Evolutionary conservation across 2,113 vertebrate species (phyloP).

Genomic region (Ranitomeya imitator): DNA sequence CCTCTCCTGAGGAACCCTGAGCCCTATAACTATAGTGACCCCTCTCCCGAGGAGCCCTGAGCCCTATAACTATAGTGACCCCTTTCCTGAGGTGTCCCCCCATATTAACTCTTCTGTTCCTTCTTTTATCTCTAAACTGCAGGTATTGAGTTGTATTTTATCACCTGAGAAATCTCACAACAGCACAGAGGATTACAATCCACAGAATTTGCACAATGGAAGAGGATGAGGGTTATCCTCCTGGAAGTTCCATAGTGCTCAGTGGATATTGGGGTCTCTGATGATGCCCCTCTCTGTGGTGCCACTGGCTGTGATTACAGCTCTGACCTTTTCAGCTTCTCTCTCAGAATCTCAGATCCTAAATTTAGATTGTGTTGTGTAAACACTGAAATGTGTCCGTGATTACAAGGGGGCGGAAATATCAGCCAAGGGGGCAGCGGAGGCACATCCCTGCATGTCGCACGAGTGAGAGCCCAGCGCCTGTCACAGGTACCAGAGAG

Average conservation of each 20-base stretch:
- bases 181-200: background rate
- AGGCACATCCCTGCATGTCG: too few species aligned
- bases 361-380: background rate
- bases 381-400: background rate
- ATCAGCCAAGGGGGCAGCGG: too few species aligned
- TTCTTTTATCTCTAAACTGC: background rate
- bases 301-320: background rate
- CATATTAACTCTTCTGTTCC: background rate
- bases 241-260: too few species aligned
- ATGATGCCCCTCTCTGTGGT: background rate
- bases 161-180: background rate
- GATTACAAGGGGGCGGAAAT: background rate
- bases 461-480: too few species aligned
- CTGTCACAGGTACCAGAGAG: too few species aligned
- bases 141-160: background rate
- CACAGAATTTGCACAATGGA: background rate
- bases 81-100: background rate
- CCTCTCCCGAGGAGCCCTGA: background rate
- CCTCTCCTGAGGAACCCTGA: background rate
- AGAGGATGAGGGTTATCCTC: too few species aligned
- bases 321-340: background rate
- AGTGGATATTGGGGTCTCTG: background rate
- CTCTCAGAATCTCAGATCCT: background rate
- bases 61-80: background rate
- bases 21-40: background rate